These are phyloP conservation scores for Pentalonia nigronervosa DNA, from an alignment of 1,140 invertebrate species.

Conservation along the genomic window DNA sequence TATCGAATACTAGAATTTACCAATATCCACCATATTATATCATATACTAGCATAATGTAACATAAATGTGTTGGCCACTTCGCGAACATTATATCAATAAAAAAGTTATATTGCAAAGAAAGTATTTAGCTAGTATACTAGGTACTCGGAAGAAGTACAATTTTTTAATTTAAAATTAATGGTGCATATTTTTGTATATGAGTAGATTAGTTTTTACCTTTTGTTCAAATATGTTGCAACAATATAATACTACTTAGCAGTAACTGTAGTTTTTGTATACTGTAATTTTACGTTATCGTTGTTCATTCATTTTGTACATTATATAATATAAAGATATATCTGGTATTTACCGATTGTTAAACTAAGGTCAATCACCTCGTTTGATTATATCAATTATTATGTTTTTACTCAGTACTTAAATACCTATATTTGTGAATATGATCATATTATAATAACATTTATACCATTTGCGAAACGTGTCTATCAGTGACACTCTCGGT, in stretches of 20 bases:
- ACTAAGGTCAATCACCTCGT: background rate
- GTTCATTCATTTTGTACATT: background rate
- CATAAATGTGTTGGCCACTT: background rate
- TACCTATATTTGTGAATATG: background rate
- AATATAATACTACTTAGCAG: background rate
- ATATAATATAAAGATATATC: background rate
- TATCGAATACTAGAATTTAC: background rate
- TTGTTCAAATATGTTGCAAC: background rate
- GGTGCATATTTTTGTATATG: background rate
- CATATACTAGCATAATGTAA: background rate
- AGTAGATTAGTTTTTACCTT: background rate
- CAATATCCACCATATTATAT: background rate
- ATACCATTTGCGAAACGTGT: too few species aligned
- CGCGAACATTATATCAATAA: background rate
- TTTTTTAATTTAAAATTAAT: background rate
- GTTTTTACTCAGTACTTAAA: background rate
- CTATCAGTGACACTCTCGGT: too few species aligned
- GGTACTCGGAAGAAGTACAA: background rate
- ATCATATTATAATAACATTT: background rate
- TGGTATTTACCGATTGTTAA: background rate
- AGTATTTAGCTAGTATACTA: background rate
- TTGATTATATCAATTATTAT: background rate
- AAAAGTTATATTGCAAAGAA: background rate
- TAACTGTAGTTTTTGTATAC: background rate
- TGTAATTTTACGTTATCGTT: background rate